Evolutionary conservation across 2,113 vertebrate species (phyloP).

Genomic region (Nematolebias whitei): DNA sequence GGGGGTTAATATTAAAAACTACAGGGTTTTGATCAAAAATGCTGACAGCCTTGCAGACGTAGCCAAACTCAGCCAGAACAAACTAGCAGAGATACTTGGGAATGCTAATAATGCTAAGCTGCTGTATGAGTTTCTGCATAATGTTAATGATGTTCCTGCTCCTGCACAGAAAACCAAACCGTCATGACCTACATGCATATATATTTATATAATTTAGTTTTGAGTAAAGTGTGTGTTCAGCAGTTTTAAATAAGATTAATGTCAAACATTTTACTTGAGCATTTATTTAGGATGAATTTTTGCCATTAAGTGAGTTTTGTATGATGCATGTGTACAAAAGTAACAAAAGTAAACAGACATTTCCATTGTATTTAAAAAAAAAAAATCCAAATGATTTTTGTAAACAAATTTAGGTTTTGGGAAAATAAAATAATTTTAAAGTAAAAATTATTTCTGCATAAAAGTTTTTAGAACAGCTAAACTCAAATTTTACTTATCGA

Average conservation of each 20-base stretch:
- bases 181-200: neutral
- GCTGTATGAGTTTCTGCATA: conserved; percentile 91
- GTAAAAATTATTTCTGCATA: neutral
- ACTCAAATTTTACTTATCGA: too few relatives aligned
- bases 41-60: conserved; percentile 88
- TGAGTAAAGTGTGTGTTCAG: neutral
- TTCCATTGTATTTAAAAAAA: neutral
- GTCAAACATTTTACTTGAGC: neutral
- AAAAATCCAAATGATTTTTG: too few relatives aligned
- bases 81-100: conserved; percentile 82
- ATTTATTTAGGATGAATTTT: neutral
- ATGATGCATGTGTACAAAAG: too few relatives aligned
- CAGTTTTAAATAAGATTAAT: neutral
- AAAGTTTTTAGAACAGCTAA: too few relatives aligned
- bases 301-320: neutral
- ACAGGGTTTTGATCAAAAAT: conserved; percentile 81
- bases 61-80: conserved; percentile 81
- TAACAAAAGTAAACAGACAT: too few relatives aligned
- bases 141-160: conserved; percentile 64
- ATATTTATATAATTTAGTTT: neutral
- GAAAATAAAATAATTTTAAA: neutral
- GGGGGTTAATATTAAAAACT: conserved; percentile 90
- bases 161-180: conserved; percentile 64
- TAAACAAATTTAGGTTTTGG: neutral
- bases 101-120: conserved; percentile 81